phyloP scores from a whole-genome alignment of 2,113 vertebrate species.

The Pogona vitticeps region DNA sequence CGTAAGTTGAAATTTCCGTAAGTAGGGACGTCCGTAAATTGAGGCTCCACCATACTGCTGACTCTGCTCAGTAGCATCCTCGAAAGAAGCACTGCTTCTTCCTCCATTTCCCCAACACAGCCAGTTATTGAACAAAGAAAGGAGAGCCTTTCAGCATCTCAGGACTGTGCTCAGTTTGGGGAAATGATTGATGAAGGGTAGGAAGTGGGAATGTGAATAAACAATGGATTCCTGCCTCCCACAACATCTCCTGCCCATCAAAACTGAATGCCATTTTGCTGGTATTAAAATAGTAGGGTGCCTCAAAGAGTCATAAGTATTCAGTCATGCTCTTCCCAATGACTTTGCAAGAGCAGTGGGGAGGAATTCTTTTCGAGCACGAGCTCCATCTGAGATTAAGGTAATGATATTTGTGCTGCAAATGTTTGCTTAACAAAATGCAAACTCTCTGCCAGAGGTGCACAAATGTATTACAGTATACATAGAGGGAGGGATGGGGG shows the following conservation, averaged over 20 bases:
- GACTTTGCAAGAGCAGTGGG: constrained; percentile 19
- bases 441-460: neutral
- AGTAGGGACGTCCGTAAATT: too few species aligned
- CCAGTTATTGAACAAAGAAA: neutral
- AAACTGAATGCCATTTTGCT: neutral
- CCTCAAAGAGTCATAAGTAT: neutral
- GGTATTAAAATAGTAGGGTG: neutral
- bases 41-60: too few species aligned
- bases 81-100: neutral
- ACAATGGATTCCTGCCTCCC: neutral
- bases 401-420: constrained; percentile 40
- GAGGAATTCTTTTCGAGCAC: constrained; percentile 8
- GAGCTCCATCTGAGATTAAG: constrained; percentile 37
- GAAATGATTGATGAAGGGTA: neutral
- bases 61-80: too few species aligned
- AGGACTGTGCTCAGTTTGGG: neutral
- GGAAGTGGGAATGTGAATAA: neutral
- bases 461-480: neutral
- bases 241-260: neutral
- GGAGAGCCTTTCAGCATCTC: neutral
- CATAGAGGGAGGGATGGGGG: neutral
- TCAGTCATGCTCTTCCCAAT: constrained; percentile 25
- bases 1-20: too few species aligned
- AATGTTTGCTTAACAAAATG: constrained; percentile 51
- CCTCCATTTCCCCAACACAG: neutral